Base-by-base conservation (phyloP, 2,888 invertebrate genomes). In the Pasiphila rectangulata region DNA sequence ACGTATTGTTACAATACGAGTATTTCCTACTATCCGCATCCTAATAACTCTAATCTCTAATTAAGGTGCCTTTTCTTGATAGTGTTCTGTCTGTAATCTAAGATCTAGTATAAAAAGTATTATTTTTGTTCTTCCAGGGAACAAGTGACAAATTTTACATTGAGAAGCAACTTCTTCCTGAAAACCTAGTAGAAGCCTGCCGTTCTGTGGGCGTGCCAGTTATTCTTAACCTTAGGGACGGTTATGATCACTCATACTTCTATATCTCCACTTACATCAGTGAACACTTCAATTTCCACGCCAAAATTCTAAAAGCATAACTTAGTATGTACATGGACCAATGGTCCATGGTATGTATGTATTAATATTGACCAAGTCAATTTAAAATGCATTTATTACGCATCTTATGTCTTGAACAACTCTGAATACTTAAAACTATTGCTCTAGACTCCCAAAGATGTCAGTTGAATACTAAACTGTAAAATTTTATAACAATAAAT, bases 161-260 rank as follows among this genome's bases (percentile, higher is more conserved):
- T 37, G 90, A 93, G 46, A 91, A 92, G 35, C 95, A 97, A 77
- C 90, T 99, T 5, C 79, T 95, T 42, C 97, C 98, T 0, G 95
- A 97, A 56, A 95, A 95, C 65, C 90, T 99, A 21, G 87, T 95
- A 4, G 83, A 90, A 46, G 94, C 94, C 1, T 94, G 94, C 65
- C 91, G 92, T 32, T 90, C 92, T 48, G 92, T 90, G 9, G 92
- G 93, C 41, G 86, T 96, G 10, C 92, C 93, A 7, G 90, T 93
- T 0, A 91, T 94, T 40, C 85, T 93, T 9, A 93, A 94, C 59
- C 86, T 93, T 68, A 90, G 95, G 5, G 94, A 94, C 56, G 97
- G 95, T 9, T 99, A 98, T 72, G 98, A 99, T 77, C 99, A 99
- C 83, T 94, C 96, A 34, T 99, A 98, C 72, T 98, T 92, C 72